Conservation (phyloP, 2,888 invertebrate species). For the Microplitis manilae region DNA sequence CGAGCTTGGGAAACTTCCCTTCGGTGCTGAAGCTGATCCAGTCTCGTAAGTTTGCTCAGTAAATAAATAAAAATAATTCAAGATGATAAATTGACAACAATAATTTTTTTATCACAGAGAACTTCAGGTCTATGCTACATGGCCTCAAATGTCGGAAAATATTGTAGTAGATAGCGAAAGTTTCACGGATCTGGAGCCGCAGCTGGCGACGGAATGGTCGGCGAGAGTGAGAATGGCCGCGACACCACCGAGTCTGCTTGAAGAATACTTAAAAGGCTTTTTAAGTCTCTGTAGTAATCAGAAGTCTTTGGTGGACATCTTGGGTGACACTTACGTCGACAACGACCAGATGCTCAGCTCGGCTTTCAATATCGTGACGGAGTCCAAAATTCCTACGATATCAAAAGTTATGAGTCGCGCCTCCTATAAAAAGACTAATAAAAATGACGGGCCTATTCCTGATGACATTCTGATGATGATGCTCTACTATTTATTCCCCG, state of each 20-base stretch:
- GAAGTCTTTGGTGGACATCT: constrained; percentile 72
- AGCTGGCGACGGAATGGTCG: constrained; percentile 86
- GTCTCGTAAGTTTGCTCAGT: constrained; percentile 72
- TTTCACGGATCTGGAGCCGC: constrained; percentile 90
- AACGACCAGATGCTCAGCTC: constrained; percentile 68
- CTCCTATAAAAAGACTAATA: constrained; percentile 71
- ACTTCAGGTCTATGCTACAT: constrained; percentile 84
- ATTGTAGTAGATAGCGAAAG: constrained; percentile 89
- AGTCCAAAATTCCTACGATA: constrained; percentile 81
- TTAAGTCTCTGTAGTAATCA: constrained; percentile 77
- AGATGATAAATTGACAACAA: background rate
- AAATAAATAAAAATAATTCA: constrained; percentile 21
- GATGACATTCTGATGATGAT: constrained; percentile 84
- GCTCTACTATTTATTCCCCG: constrained; percentile 89
- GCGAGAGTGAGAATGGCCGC: constrained; percentile 79
- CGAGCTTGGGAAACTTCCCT: constrained; percentile 79
- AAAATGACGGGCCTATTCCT: constrained; percentile 82
- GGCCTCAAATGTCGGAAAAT: constrained; percentile 90
- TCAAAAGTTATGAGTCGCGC: constrained; percentile 75
- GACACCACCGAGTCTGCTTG: constrained; percentile 82
- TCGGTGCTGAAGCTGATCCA: constrained; percentile 89
- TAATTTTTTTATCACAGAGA: constrained; percentile 72
- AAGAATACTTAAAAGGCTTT: constrained; percentile 83
- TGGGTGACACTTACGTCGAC: constrained; percentile 73
- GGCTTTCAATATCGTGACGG: constrained; percentile 80